Conservation (phyloP, 2,113 vertebrate species). For the Rhizomys pruinosus region DNA sequence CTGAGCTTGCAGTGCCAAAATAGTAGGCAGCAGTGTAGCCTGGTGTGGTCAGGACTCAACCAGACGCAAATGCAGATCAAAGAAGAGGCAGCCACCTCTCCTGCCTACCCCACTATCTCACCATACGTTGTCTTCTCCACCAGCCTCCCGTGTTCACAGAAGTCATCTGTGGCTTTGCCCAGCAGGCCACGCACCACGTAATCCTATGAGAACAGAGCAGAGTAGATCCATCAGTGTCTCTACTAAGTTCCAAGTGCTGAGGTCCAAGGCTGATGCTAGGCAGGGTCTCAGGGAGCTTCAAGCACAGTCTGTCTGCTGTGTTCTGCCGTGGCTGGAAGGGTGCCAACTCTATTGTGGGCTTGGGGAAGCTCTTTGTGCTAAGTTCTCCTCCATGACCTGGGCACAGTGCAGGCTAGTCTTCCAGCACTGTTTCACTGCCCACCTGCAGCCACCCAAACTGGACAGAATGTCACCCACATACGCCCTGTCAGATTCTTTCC, state of each 20-base stretch:
- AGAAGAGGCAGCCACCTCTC: not conserved
- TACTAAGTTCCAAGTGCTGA: not conserved
- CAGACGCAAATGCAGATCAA: rapidly evolving
- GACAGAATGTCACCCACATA: not conserved
- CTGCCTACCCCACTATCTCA: conserved; percentile 75
- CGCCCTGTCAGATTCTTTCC: not conserved
- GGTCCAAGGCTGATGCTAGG: not conserved
- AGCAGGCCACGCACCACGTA: conserved; percentile 93
- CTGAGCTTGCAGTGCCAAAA: not conserved
- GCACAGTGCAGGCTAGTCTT: not conserved
- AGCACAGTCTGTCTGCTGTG: not conserved
- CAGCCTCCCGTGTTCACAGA: conserved; percentile 89
- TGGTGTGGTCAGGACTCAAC: no score
- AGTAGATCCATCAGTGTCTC: not conserved
- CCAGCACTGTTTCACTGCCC: not conserved
- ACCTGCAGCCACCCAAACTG: no score
- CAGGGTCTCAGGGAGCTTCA: not conserved
- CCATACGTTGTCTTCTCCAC: conserved; percentile 94
- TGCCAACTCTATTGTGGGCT: not conserved
- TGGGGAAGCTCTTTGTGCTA: not conserved
- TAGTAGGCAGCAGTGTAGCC: not conserved
- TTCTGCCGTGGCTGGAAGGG: not conserved
- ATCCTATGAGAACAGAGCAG: conserved; percentile 84
- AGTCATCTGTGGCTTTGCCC: conserved; percentile 94
- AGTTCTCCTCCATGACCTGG: not conserved